These are phyloP conservation scores for Meteorus colon DNA, from an alignment of 2,888 invertebrate species.

Conservation along the genomic window DNA sequence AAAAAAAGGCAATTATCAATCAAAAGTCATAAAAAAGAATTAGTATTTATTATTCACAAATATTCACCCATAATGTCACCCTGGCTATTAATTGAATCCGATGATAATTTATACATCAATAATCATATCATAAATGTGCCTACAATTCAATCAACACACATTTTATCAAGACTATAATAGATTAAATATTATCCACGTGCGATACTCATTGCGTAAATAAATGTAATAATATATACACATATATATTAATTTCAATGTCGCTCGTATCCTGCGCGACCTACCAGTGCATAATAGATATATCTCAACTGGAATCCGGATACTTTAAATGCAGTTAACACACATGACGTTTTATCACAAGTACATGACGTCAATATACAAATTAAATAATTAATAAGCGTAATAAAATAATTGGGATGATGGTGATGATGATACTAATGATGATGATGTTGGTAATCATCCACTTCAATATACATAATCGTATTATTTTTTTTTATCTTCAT, in stretches of 20 bases:
- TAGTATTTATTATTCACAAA: conserved; percentile 1
- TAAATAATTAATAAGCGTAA: conserved; percentile 7
- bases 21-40: not conserved
- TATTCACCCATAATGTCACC: not conserved
- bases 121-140: not conserved
- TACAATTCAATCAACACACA: not conserved
- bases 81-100: not conserved
- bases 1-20: not conserved
- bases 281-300: conserved; percentile 6
- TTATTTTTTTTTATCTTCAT: not conserved
- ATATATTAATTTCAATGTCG: conserved; percentile 20
- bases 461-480: not conserved
- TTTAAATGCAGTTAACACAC: not conserved
- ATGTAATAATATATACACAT: conserved; percentile 3
- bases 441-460: not conserved
- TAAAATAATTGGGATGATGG: not conserved
- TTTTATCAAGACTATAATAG: not conserved
- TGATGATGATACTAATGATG: conserved; percentile 8
- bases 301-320: conserved; percentile 37
- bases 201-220: conserved; percentile 2
- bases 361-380: conserved; percentile 17
- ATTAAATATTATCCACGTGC: conserved; percentile 23
- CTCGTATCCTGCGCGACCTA: conserved; percentile 23
- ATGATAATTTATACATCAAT: not conserved
- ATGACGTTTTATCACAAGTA: conserved; percentile 8